Evolutionary conservation across 2,888 invertebrate species (phyloP), one percentile per base, ranked within the genome.

Genomic region (Capitulum mitella): DNA sequence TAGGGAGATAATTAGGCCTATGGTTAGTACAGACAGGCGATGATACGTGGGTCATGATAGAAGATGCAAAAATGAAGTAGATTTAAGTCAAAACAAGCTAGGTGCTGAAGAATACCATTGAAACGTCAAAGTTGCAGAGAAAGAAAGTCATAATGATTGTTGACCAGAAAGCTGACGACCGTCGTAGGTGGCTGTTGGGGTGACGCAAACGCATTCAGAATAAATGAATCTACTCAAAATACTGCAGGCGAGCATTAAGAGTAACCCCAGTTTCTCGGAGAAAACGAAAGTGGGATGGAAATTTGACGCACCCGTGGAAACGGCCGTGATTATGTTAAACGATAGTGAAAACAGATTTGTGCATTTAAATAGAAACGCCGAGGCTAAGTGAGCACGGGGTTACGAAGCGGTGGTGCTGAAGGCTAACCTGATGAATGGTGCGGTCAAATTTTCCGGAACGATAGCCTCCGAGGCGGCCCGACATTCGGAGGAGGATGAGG

Each of bases 301-400:
- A 70, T 37, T 26, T 5, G 37, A 26, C 26, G 37, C 37, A 26
- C 70, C 37, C 8, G 12, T 19, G 70, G 40, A 34, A 37, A 37
- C 70, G 37, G 0, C 37, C 26, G 70, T 22, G 70, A n/a, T 40
- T 70, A 70, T 70, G 70, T 8, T 70, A 70, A 70, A 70, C 70
- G 70, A 26, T 70, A 70, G 70, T 70, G 70, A 70, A 70, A 70
- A 70, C 70, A 70, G 70, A 70, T 70, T 70, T 70, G 70, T 70
- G 40, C 70, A 40, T 70, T 70, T 40, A 70, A 40, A 70, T 70
- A 70, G 70, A 70, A 70, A 70, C 22, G 29, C 29, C 10, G 29
- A 8, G 58, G 6, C 58, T 29, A 8, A 14, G 29, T 14, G 29
- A 8, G 58, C 58, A 8, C 58, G 58, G 22, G 19, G 51, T 22